These are phyloP conservation scores for Luffia ferchaultella DNA, from an alignment of 2,888 invertebrate genomes.

Conservation along the genomic window DNA sequence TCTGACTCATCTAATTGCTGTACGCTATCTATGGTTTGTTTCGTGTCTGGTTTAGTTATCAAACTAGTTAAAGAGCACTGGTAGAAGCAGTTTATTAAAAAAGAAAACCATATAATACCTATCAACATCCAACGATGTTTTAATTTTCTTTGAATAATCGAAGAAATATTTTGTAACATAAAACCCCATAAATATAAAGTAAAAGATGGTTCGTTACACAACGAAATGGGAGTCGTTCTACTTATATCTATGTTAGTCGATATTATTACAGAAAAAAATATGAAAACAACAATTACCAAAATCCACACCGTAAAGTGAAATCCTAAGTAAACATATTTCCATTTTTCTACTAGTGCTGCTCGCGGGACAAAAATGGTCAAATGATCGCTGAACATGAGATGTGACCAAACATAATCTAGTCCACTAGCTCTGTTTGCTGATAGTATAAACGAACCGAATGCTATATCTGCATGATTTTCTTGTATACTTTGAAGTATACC, in stretches of 20 bases:
- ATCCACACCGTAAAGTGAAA: too few species aligned
- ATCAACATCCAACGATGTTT: conserved; percentile 5
- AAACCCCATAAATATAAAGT: conserved; percentile 1
- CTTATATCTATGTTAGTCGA: too few species aligned
- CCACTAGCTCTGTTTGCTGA: conserved; percentile 6
- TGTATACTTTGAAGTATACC: conserved; percentile 8
- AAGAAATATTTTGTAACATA: not conserved
- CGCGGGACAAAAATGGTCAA: conserved; percentile 4
- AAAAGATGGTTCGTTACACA: not conserved
- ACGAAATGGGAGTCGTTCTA: too few species aligned
- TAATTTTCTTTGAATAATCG: not conserved
- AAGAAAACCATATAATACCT: too few species aligned
- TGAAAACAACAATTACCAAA: too few species aligned
- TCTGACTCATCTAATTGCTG: conserved; percentile 3
- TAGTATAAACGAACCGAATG: conserved; percentile 9
- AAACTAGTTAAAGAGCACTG: conserved; percentile 8
- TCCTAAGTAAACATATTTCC: conserved; percentile 13
- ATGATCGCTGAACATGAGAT: conserved; percentile 9
- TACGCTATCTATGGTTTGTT: conserved; percentile 5
- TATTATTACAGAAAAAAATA: too few species aligned
- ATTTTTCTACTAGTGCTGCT: conserved; percentile 6
- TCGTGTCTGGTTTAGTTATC: conserved; percentile 6
- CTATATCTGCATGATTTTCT: conserved; percentile 10
- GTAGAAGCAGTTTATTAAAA: conserved; percentile 8
- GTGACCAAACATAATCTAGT: conserved; percentile 8